These are phyloP conservation scores for Cyanistes caeruleus DNA, from an alignment of 2,113 vertebrate species.

Conservation along the genomic window DNA sequence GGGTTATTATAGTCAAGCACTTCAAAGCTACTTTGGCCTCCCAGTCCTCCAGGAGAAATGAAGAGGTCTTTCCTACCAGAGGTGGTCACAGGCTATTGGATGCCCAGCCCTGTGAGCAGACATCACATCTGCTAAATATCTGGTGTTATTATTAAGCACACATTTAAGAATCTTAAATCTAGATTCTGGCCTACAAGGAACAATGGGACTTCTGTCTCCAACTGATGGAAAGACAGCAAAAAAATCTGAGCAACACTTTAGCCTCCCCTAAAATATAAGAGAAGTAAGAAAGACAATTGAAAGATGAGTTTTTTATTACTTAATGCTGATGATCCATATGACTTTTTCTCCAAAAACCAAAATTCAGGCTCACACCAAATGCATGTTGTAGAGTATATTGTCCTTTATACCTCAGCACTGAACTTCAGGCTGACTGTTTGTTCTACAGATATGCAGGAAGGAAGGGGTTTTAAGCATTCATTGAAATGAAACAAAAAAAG, in stretches of 20 bases:
- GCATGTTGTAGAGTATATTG: background rate
- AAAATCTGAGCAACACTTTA: background rate
- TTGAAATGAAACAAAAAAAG: background rate
- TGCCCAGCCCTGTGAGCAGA: background rate
- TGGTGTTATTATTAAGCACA: background rate
- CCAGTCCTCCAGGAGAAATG: background rate
- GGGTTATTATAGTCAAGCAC: background rate
- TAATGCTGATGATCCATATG: background rate
- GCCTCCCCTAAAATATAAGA: background rate
- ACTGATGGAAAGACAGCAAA: background rate
- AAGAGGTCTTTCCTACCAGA: background rate
- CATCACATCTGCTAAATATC: fast-evolving
- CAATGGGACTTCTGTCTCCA: background rate
- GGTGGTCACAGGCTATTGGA: background rate
- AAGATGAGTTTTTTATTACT: background rate
- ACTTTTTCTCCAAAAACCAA: background rate
- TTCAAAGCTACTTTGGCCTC: background rate
- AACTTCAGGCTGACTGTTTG: background rate
- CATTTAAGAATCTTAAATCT: background rate
- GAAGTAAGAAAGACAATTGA: background rate
- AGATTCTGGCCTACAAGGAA: background rate
- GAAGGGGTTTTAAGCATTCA: background rate
- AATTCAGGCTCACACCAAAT: background rate
- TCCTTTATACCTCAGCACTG: background rate
- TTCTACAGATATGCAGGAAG: background rate